These are phyloP conservation scores for Eulemur coronatus DNA, from an alignment of 2,797 vertebrate genomes.

Conservation along the genomic window DNA sequence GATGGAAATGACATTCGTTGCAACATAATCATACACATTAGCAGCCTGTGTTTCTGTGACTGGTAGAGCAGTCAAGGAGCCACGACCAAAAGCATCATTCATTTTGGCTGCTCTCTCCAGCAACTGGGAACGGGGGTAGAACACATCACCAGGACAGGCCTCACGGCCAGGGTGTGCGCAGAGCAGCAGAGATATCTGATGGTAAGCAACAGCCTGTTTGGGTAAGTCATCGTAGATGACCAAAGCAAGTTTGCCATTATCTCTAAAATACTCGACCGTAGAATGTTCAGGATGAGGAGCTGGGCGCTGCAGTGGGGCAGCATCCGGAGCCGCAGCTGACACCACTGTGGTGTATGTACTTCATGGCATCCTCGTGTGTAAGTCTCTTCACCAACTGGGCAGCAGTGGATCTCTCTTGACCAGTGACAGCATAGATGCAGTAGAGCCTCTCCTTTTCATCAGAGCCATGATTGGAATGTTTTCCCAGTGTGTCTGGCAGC, in stretches of 20 bases:
- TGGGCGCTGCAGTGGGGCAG: conserved; percentile 96
- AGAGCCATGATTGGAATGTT: conserved; percentile 94
- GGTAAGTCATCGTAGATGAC: conserved; percentile 98
- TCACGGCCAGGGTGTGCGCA: conserved; percentile 94
- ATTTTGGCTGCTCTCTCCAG: neutral
- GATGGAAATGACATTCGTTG: neutral
- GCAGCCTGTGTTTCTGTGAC: neutral
- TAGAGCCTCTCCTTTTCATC: conserved; percentile 99
- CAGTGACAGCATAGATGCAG: conserved; percentile 97
- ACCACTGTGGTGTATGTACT: conserved; percentile 95
- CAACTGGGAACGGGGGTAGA: conserved; percentile 79
- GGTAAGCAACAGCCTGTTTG: conserved; percentile 98
- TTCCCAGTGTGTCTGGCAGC: conserved; percentile 98
- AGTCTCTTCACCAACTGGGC: conserved; percentile 97
- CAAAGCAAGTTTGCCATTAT: conserved; percentile 95
- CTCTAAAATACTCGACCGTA: conserved; percentile 98
- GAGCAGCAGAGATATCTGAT: conserved; percentile 97
- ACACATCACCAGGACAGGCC: conserved; percentile 96
- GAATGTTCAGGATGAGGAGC: conserved; percentile 97
- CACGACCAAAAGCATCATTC: neutral
- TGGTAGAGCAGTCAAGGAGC: neutral
- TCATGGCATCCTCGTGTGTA: conserved; percentile 97
- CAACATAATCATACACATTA: neutral
- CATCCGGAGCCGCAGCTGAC: conserved; percentile 95
- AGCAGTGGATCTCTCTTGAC: conserved; percentile 97